Evolutionary conservation across 1,140 invertebrate genomes (phyloP), one percentile per base, ranked within the genome.

Genomic region (Drosophila repleta): DNA sequence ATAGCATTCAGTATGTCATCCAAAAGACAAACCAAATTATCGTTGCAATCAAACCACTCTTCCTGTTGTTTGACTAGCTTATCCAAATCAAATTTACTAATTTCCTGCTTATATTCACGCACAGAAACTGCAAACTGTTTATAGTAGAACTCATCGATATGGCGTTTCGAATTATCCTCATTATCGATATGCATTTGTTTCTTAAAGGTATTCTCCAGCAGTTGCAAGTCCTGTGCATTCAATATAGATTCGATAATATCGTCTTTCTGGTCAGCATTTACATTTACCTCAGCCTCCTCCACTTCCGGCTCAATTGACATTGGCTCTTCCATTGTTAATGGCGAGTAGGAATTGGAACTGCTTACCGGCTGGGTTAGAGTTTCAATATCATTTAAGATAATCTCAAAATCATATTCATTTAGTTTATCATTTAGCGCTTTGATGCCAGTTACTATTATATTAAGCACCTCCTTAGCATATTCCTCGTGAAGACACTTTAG

Each of bases 381-480:
- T 24, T 79, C 69, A 39, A 89, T 65, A 52, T 84, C 72, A 7
- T 73, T 74, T 58, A 85, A 29, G 10, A 90, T 64, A 24, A 75
- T 67, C 24, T 79, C 73, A 43, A 70, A 79, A 43, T 79, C 67
- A 62, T 90, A 91, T 61, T 92, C 90, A 26, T 92, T 90, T n/a
- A 92, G 80, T 32, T 80, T 84, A 13, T 93, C 91, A 0, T 91
- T 71, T n/a, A 96, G 79, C 56, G 93, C 92, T 11, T 88, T 92
- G 0, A 95, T 93, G 26, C 95, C 94, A 15, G 77, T 70, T 0
- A 94, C 92, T 0, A 95, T 93, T 11, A 92, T 90, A 67, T 94
- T 94, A 56, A 94, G 93, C 0, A 97, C 95, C 76, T 95, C 94
- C 1, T 95, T 92, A 87, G 96, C 95, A 62, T 94, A 94, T 49